These are phyloP conservation scores for Muschampia plurimacula DNA, from an alignment of 2,888 invertebrate genomes.

Conservation along the genomic window DNA sequence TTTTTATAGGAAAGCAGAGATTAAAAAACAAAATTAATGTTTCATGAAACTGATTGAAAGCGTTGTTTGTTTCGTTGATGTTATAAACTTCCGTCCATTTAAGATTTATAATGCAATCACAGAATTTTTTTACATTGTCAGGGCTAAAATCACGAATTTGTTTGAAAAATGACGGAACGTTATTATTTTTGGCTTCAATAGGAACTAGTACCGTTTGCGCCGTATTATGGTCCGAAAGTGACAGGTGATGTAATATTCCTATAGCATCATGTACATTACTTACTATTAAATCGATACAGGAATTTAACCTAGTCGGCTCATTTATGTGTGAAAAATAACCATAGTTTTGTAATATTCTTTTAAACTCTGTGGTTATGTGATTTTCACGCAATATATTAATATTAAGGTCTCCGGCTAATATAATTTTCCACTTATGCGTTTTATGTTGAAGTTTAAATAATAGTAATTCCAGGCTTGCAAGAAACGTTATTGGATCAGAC, in stretches of 20 bases:
- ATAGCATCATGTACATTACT: not conserved
- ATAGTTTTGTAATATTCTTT: not conserved
- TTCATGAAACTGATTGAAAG: not conserved
- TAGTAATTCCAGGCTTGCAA: not conserved
- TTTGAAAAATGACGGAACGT: not conserved
- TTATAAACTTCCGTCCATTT: not conserved
- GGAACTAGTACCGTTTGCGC: not conserved
- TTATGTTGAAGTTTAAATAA: not conserved
- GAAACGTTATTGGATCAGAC: not conserved
- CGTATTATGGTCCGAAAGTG: not conserved
- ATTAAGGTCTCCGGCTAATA: not conserved
- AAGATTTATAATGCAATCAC: not conserved
- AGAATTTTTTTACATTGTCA: not conserved
- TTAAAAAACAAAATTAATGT: not conserved
- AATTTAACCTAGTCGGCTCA: not conserved
- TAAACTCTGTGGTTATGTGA: not conserved
- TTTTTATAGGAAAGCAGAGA: not conserved
- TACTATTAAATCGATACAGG: not conserved
- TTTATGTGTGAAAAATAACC: not conserved
- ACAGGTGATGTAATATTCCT: not conserved
- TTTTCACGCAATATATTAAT: not conserved
- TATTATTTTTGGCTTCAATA: not conserved
- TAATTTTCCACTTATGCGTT: not conserved
- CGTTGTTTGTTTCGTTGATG: not conserved
- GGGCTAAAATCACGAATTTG: not conserved